A percentile compares a stretch with the other conserved stretches of the same genome.
phyloP scores from a whole-genome alignment of 2,888 invertebrate genomes.

The Hirudinaria manillensis region DNA sequence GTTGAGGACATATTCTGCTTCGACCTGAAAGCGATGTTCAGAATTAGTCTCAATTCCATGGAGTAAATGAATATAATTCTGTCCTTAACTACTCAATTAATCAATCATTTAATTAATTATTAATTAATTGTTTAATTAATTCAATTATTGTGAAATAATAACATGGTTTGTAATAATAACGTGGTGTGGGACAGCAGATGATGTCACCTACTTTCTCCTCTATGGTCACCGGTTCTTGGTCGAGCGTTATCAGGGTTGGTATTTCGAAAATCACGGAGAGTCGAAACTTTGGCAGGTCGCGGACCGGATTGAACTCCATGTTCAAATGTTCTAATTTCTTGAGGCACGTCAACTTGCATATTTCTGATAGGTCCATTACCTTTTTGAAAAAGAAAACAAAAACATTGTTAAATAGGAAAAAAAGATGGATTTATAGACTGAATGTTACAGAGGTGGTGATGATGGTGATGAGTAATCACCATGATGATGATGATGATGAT shows the following conservation, averaged over 20 bases:
- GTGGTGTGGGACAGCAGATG: not conserved
- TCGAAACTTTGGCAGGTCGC: not conserved
- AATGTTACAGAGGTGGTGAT: too few relatives aligned
- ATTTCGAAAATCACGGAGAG: not conserved
- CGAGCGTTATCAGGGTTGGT: not conserved
- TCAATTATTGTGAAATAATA: too few relatives aligned
- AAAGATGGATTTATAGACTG: too few relatives aligned
- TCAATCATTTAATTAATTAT: too few relatives aligned
- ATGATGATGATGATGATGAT: not conserved
- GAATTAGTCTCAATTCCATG: too few relatives aligned
- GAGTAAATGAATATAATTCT: too few relatives aligned
- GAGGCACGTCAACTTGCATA: not conserved
- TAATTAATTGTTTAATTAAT: too few relatives aligned
- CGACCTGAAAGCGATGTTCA: not conserved
- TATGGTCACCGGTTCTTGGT: slow-evolving; percentile 6
- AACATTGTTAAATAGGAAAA: too few relatives aligned
- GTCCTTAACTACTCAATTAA: too few relatives aligned
- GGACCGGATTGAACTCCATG: not conserved
- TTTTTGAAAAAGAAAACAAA: too few relatives aligned
- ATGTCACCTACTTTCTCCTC: not conserved
- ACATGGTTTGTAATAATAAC: too few relatives aligned
- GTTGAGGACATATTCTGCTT: not conserved
- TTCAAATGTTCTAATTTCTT: not conserved
- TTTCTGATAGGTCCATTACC: slow-evolving; percentile 16
- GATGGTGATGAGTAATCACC: not conserved